Evolutionary conservation across 2,113 vertebrate genomes (phyloP), one percentile per base, ranked within the genome.

Genomic region (Rhombomys opimus): DNA sequence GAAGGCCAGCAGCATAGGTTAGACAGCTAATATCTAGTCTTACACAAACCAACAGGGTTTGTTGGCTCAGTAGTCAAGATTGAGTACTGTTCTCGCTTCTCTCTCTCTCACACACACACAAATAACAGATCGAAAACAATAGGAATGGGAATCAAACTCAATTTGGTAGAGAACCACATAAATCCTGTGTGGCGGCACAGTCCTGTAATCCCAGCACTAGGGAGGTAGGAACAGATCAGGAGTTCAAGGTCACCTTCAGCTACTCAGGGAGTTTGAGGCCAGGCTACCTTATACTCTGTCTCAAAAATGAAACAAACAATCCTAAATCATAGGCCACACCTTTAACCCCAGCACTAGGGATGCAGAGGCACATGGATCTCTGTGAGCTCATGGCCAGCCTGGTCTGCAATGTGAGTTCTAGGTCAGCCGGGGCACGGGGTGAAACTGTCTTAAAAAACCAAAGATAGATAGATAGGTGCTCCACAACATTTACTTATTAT

Each of bases 271-370:
- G 61, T 50, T 32, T 32, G 61, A 67, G 41, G 61, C 61, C 67
- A 12, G 41, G 15, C 63, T 67, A 50, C 9, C 8, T 1, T 6
- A 65, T 3, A 63, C n/a, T 63, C 22, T 61, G 81, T 25, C 81
- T 63, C 59, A 85, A 85, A 84, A 85, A 61, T 14, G 27, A 82
- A 82, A 41, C n/a, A 65, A 85, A 63, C 59, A 65, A 65, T 57
- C 12, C 15, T 57, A 57, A 57, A 15, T 15, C 12, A 15, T 57
- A 15, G 57, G 12, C 12, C 57, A 57, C 57, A 57, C 57, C 57
- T 57, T 57, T 57, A 57, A 57, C 15, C 57, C 57, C 57, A 57
- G 57, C 57, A 12, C 57, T 13, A 14, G 57, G 57, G 57, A 57
- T 12, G 11, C 15, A 15, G 57, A 57, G 57, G 57, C 57, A 57